Evolutionary conservation across 2,113 vertebrate genomes (phyloP), one percentile per base, ranked within the genome.

Genomic region (Myodes glareolus): DNA sequence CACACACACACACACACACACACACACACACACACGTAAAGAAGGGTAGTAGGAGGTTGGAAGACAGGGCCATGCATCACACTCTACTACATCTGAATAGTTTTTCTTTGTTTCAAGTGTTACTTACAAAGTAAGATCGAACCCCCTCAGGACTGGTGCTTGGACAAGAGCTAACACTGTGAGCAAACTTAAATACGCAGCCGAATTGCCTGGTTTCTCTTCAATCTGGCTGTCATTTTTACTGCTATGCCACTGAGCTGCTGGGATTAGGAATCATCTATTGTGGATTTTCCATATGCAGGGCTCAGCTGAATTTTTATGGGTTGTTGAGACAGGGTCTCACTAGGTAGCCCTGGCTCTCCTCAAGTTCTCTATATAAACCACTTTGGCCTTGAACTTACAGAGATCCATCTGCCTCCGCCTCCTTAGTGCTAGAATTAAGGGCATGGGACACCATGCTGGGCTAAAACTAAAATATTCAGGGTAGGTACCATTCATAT

Each of bases 71-170:
- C 36, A 6, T 5, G 10, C 0, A 33, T 75, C 86, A 39, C 13
- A 39, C 19, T 68, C 45, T 65, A 47, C 12, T 70, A 47, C 52
- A 65, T 29, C 31, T 70, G 7, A 82, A 67, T 81, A 50, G 80
- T 12, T 76, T 95, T 68, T 80, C 73, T 88, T 75, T 93, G 45
- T 67, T 82, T 93, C 47, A 81, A 67, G 63, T 67, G n/a, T 88
- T 52, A 39, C 33, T 87, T 70, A 36, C 25, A 86, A 95, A 82
- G 31, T 82, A 80, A 87, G 88, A 70, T 11, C 14, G 42, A 93
- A 58, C 3, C 52, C 47, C 47, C 42, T 92, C 47, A 47, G 39
- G 27, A 61, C 31, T 75, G 31, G 77, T 73, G n/a, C 65, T 96
- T 0, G 84, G 16, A 39, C 92, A 92, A 73, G 70, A 85, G n/a